Conservation (phyloP, 2,888 invertebrate species). For the Anaspis maculata region DNA sequence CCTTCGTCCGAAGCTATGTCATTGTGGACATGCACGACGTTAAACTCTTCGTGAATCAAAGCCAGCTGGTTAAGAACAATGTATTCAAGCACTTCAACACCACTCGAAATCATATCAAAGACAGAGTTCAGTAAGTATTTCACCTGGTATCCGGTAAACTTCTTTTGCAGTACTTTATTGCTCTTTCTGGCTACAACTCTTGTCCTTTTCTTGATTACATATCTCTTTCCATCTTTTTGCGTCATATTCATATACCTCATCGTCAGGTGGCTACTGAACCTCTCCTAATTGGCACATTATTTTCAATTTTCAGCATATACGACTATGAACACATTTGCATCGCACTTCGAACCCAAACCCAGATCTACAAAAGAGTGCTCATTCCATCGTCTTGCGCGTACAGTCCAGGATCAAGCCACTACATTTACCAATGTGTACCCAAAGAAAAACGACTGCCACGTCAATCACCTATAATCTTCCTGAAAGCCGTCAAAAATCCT, state of each 20-base stretch:
- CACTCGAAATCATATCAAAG: conserved; percentile 35
- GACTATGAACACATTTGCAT: conserved; percentile 63
- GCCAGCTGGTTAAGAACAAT: conserved; percentile 47
- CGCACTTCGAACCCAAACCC: conserved; percentile 57
- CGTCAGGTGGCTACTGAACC: too few species aligned
- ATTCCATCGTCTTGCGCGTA: conserved; percentile 63
- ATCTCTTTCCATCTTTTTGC: not conserved
- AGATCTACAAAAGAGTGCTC: conserved; percentile 57
- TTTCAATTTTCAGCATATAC: conserved; percentile 19
- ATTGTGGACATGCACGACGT: conserved; percentile 58
- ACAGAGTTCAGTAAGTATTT: conserved; percentile 54
- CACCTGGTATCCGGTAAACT: conserved; percentile 2
- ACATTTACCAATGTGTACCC: conserved; percentile 54
- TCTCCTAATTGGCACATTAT: too few species aligned
- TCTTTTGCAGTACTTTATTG: not conserved
- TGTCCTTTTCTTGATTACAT: not conserved
- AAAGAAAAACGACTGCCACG: conserved; percentile 50
- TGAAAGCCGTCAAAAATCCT: conserved; percentile 82
- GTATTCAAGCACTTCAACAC: conserved; percentile 40
- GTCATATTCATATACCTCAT: too few species aligned
- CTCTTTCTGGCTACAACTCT: too few species aligned
- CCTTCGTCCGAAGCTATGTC: conserved; percentile 69
- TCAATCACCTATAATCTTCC: conserved; percentile 72
- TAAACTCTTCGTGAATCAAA: conserved; percentile 60
- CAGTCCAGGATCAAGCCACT: conserved; percentile 65